A percentile compares a stretch with the other conserved stretches of the same genome.
Conservation (phyloP, 1,140 invertebrate genomes). For the Cyclina sinensis region DNA sequence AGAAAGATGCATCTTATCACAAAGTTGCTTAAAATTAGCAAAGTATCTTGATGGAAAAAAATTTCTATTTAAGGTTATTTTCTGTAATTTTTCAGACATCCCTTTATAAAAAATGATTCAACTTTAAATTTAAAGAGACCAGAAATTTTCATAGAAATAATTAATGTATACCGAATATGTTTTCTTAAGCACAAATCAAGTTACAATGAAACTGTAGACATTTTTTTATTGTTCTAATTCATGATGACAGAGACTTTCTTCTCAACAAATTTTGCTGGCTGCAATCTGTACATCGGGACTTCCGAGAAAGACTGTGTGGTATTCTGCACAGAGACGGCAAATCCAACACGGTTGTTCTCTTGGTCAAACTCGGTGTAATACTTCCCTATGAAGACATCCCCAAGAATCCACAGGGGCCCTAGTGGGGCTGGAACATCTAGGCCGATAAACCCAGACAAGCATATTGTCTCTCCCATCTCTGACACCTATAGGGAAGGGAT, state of each 20-base stretch:
- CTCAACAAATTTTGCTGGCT: slow-evolving; percentile 44
- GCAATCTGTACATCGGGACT: slow-evolving; percentile 18
- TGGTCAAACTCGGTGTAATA: slow-evolving; percentile 99
- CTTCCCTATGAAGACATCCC: slow-evolving; percentile 97
- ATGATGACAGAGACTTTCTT: slow-evolving; percentile 12
- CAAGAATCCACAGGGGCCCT: slow-evolving; percentile 86
- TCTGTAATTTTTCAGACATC: no score
- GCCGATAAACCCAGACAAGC: slow-evolving; percentile 98
- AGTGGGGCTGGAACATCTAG: slow-evolving; percentile 96
- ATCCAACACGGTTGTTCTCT: slow-evolving; percentile 95
- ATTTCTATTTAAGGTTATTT: no score
- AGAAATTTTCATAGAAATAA: no score
- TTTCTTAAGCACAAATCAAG: no score
- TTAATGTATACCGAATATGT: no score
- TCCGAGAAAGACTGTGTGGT: background rate
- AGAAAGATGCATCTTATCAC: no score
- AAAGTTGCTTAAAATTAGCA: no score
- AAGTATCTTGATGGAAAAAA: no score
- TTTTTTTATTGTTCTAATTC: background rate
- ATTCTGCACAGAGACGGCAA: slow-evolving; percentile 89
- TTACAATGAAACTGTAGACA: no score
- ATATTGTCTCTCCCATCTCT: slow-evolving; percentile 89
- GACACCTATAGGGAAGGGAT: slow-evolving; percentile 82
- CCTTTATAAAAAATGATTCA: no score
- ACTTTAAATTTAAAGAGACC: no score